Evolutionary conservation across 2,888 invertebrate species (phyloP), one percentile per base, ranked within the genome.

Genomic region (Apocheima hispidaria): DNA sequence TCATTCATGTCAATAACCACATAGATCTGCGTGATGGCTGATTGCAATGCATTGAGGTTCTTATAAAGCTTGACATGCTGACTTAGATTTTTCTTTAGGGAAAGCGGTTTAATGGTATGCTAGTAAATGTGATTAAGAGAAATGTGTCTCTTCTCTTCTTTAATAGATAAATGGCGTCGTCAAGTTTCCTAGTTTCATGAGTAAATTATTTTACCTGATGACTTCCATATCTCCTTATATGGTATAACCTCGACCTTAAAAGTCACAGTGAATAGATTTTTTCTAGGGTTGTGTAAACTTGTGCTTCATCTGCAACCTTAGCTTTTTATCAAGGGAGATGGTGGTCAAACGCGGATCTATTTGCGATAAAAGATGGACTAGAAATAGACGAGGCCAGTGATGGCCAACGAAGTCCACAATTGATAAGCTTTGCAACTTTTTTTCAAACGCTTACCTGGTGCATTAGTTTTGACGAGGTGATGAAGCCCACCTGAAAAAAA

Each of bases 31-130:
- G 43, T 52, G 30, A 40, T 41, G 35, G 35, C 35, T 46, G 46
- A 46, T 46, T 46, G 30, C 46, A 46, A 46, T 46, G 50, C 36
- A 36, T 50, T 38, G 40, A 40, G 40, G 40, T 51, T 51, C 40
- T 40, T 51, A 26, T 26, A 26, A 9, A 23, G 50, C 40, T 30
- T 51, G 51, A 51, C 51, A 51, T 26, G 38, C 40, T 51, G 51
- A 40, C 51, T 51, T 40, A 51, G 18, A 50, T 51, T 38, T 51
- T 50, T 50, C 50, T 26, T 12, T 35, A 23, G 41, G 40, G 50
- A 57, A 38, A 51, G 51, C 28, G 51, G 26, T 7, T 46, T 30
- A 10, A 46, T 35, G 16, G 16, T 35, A 35, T 49, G 14, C 35
- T 41, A 50, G 16, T 28, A 51, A 28, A 20, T 51, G 14, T 51